Evolutionary conservation across 2,113 vertebrate species (phyloP).

Genomic region (Chionomys nivalis): DNA sequence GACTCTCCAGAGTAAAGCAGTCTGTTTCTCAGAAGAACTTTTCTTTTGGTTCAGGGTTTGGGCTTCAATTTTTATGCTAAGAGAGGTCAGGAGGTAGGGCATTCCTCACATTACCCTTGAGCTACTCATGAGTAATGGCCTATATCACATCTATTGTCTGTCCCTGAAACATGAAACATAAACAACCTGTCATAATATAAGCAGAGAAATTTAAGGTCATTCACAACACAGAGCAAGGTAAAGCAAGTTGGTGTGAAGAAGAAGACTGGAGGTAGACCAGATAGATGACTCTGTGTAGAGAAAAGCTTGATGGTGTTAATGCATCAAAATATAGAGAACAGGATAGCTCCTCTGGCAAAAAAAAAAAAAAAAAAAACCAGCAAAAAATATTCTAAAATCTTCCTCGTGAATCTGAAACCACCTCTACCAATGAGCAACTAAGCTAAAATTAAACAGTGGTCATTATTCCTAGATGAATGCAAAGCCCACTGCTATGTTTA

Average conservation of each 20-base stretch:
- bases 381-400: conserved; percentile 75
- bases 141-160: conserved; percentile 92
- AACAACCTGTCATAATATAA: conserved; percentile 86
- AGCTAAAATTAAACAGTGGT: conserved; percentile 82
- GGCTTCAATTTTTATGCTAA: conserved; percentile 95
- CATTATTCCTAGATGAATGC: conserved; percentile 75
- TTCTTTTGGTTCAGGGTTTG: conserved; percentile 88
- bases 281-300: conserved; percentile 77
- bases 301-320: conserved; percentile 75
- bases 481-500: conserved; percentile 71
- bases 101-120: conserved; percentile 96
- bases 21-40: conserved; percentile 84
- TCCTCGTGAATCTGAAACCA: conserved; percentile 69
- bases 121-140: conserved; percentile 88
- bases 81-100: conserved; percentile 95
- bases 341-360: conserved; percentile 59
- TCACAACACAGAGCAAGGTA: conserved; percentile 87
- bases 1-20: conserved; percentile 76
- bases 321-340: conserved; percentile 67
- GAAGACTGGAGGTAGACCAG: conserved; percentile 80
- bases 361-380: conserved; percentile 41
- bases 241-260: conserved; percentile 72
- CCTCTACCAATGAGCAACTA: conserved; percentile 67
- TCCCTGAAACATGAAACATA: conserved; percentile 85
- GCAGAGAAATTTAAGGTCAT: conserved; percentile 91